Base-by-base conservation (phyloP, 2,888 invertebrate genomes). In the Clusia tigrina region DNA sequence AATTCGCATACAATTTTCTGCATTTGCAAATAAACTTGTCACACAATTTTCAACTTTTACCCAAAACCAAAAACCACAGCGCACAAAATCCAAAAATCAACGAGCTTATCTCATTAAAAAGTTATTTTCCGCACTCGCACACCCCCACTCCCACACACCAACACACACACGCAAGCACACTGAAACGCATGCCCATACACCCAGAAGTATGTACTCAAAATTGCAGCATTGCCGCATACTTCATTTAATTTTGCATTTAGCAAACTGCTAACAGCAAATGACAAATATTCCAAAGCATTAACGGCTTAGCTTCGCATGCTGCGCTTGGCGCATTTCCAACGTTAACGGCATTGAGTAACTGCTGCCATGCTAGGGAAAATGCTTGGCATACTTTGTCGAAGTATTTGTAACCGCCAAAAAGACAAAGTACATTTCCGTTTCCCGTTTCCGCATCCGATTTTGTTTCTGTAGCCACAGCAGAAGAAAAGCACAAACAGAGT, bases 91-190 rank as follows among this genome's bases (percentile, higher is more conserved):
- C 72, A 74, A 74, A 73, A 77, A 76, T 77, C 75, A 77, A 76
- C 76, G 74, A 76, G 76, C 75, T 79, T 79, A 79, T 79, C 78
- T 79, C 78, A 79, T 79, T 78, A 79, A 79, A 79, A 79, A 79
- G 77, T 79, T 79, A 79, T 78, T 79, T 78, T 76, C 73, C 76
- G 73, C 74, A 71, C 71, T 75, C 67, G 69, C 71, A 72, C 69
- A 70, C 70, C 70, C 66, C 68, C 68, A 65, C 63, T 67, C 67
- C 64, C 60, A 64, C 64, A 65, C 69, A 64, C 61, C 64, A 37
- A 46, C 53, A 64, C 62, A 62, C 46, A 48, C 60, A 42, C 24
- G 23, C n/a, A n/a, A n/a, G 73, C 76, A 73, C 74, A 72, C 71
- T 75, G 67, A 70, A 70, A 72, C 70, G 69, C 67, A 65, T 62